These are phyloP conservation scores for Drosophila fungiperda DNA, from an alignment of 2,888 invertebrate genomes.

Conservation along the genomic window DNA sequence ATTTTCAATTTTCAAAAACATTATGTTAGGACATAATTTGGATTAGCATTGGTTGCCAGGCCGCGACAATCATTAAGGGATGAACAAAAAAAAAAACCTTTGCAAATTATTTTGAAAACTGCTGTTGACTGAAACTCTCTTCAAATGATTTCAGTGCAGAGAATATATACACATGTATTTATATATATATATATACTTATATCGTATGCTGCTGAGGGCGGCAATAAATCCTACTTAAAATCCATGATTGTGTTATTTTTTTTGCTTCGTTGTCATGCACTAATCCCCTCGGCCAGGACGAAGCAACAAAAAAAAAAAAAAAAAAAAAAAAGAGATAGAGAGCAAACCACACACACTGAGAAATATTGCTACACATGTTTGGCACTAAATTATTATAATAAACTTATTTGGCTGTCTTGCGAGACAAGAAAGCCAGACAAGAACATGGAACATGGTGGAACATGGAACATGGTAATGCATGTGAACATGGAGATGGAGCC, in stretches of 20 bases:
- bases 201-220: background rate
- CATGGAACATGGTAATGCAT: conserved; percentile 14
- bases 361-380: conserved; percentile 72
- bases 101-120: background rate
- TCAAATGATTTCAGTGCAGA: background rate
- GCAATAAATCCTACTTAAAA: conserved; percentile 65
- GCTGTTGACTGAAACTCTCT: background rate
- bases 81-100: background rate
- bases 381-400: conserved; percentile 77
- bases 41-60: background rate
- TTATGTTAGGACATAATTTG: background rate
- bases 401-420: conserved; percentile 61
- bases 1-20: background rate
- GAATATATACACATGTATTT: background rate
- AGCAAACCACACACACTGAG: conserved; percentile 2
- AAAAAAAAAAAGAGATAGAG: too few relatives aligned
- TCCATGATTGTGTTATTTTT: conserved; percentile 53
- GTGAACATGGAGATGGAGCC: conserved; percentile 7
- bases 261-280: conserved; percentile 22
- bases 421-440: background rate
- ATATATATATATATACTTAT: background rate
- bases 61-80: background rate
- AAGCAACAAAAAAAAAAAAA: conserved; percentile 12
- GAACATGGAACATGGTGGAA: conserved; percentile 12
- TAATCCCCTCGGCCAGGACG: conserved; percentile 32